Conservation (phyloP, 2,113 vertebrate species). For the Pristiophorus japonicus region DNA sequence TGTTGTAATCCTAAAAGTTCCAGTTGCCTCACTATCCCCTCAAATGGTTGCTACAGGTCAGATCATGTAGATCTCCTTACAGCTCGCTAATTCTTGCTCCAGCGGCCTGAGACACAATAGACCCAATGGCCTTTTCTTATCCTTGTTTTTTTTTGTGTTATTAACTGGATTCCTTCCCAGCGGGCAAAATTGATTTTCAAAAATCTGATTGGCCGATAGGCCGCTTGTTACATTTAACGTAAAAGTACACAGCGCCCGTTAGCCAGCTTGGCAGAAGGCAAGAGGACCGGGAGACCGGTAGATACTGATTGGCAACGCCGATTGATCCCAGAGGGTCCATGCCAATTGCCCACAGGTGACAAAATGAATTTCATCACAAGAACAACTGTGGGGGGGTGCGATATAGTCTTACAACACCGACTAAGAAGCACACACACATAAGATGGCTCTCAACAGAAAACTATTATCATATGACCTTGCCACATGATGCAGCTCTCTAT, state of each 20-base stretch:
- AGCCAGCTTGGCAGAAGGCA: too few species aligned
- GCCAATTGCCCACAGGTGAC: not conserved
- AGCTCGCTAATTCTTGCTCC: not conserved
- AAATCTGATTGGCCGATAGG: not conserved
- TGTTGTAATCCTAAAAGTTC: too few species aligned
- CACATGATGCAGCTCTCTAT: too few species aligned
- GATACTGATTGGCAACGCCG: not conserved
- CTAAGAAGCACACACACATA: too few species aligned
- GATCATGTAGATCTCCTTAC: not conserved
- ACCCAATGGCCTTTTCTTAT: not conserved
- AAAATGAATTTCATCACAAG: not conserved
- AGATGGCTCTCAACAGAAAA: too few species aligned
- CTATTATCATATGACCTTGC: too few species aligned
- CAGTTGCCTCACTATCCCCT: too few species aligned
- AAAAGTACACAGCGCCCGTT: not conserved
- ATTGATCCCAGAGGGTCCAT: not conserved
- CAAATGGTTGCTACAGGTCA: not conserved
- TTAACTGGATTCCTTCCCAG: not conserved
- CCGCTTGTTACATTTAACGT: not conserved
- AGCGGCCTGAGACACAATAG: not conserved
- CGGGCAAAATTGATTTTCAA: not conserved
- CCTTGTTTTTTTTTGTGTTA: not conserved
- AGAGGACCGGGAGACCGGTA: not conserved
- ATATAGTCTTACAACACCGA: too few species aligned
- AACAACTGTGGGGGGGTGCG: not conserved